Percentiles rank a stretch among this genome's conserved stretches.
These are phyloP conservation scores for Emydura subglobosa DNA, from an alignment of 2,113 vertebrate genomes.

Conservation along the genomic window DNA sequence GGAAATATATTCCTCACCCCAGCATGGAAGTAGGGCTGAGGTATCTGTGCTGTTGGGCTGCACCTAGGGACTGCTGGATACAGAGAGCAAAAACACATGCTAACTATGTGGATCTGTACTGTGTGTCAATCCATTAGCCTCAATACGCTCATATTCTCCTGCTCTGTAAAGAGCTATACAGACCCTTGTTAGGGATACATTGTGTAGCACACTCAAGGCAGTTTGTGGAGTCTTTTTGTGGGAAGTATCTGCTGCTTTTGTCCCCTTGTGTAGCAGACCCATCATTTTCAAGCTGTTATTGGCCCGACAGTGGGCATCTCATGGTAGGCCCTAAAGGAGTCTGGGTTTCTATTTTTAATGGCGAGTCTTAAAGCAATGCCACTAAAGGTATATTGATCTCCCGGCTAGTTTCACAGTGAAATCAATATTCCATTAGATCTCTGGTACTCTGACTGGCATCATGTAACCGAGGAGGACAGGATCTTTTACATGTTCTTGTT, in stretches of 20 bases:
- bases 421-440: neutral
- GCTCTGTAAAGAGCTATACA: neutral
- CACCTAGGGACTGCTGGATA: neutral
- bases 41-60: neutral
- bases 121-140: neutral
- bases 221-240: neutral
- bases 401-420: neutral
- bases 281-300: neutral
- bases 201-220: neutral
- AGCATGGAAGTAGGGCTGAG: neutral
- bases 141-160: neutral
- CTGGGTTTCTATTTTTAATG: neutral
- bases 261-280: neutral
- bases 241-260: neutral
- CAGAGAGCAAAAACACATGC: neutral
- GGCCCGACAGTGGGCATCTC: neutral
- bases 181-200: neutral
- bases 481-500: neutral
- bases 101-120: rapidly evolving
- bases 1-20: neutral
- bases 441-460: neutral
- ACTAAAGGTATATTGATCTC: neutral
- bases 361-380: neutral
- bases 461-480: neutral
- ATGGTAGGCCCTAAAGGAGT: neutral